A percentile compares a stretch with the other conserved stretches of the same genome.
These are phyloP conservation scores for Augiades crinisus DNA, from an alignment of 2,888 invertebrate species.

Conservation along the genomic window DNA sequence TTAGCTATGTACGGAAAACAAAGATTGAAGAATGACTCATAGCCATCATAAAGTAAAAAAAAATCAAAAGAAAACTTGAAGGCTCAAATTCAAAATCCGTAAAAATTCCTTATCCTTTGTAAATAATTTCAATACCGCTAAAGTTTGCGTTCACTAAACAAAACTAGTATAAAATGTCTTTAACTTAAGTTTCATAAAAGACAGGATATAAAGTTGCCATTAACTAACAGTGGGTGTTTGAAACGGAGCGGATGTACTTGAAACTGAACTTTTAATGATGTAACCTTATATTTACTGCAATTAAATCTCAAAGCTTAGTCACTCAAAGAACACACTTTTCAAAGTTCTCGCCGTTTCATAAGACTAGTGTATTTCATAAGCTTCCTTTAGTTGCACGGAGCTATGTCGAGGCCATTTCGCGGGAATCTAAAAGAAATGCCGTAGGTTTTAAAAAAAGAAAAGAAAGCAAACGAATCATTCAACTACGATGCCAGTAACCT, in stretches of 20 bases:
- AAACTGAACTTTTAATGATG: constrained; percentile 43
- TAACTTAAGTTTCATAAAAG: not conserved
- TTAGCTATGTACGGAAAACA: too few species aligned
- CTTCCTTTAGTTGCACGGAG: constrained; percentile 18
- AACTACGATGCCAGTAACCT: too few species aligned
- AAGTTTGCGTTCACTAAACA: not conserved
- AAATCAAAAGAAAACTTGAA: too few species aligned
- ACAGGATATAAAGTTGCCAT: not conserved
- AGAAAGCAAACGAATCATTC: too few species aligned
- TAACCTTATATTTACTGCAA: constrained; percentile 42
- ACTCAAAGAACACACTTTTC: constrained; percentile 9
- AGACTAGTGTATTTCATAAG: not conserved
- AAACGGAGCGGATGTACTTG: constrained; percentile 5
- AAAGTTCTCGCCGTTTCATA: not conserved
- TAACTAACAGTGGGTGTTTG: not conserved
- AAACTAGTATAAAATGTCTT: not conserved
- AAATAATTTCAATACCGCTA: not conserved
- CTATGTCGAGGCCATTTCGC: constrained; percentile 13
- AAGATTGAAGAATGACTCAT: too few species aligned
- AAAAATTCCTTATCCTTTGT: too few species aligned
- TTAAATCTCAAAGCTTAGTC: constrained; percentile 32
- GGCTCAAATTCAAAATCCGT: too few species aligned
- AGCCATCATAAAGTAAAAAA: too few species aligned
- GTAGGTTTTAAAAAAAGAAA: too few species aligned
- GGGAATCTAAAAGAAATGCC: too few species aligned